phyloP scores from a whole-genome alignment of 2,797 vertebrate species.

The Halcyon chelicuti region DNA sequence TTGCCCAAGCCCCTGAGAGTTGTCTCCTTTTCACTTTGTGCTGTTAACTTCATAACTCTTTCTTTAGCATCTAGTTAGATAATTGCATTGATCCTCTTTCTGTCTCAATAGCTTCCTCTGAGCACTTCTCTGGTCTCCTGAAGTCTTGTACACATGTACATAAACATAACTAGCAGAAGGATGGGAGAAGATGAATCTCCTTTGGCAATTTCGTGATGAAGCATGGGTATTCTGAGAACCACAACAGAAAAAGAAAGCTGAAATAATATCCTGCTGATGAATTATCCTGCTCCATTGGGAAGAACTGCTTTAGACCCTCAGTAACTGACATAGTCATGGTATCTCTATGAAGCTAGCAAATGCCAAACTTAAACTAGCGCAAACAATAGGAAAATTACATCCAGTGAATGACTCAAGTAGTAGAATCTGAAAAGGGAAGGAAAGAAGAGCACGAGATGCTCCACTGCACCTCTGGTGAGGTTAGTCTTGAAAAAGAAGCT shows the following conservation, averaged over 20 bases:
- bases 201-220: neutral
- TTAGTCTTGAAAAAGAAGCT: neutral
- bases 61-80: neutral
- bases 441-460: neutral
- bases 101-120: neutral
- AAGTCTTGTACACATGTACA: neutral
- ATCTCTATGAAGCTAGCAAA: neutral
- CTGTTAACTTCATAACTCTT: neutral
- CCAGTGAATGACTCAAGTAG: neutral
- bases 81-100: neutral
- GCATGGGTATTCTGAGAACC: neutral
- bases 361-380: neutral
- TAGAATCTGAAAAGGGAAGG: neutral
- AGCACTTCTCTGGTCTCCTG: neutral
- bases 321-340: neutral
- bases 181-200: neutral
- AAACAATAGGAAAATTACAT: neutral
- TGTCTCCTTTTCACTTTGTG: neutral
- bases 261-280: neutral
- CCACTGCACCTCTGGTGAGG: neutral
- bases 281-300: neutral
- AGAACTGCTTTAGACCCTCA: neutral
- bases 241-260: neutral
- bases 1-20: neutral
- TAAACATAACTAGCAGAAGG: neutral